Evolutionary conservation across 37 sponge, comb jelly and placozoan species (phyloP).

Genomic region (Oscarella lobularis): DNA sequence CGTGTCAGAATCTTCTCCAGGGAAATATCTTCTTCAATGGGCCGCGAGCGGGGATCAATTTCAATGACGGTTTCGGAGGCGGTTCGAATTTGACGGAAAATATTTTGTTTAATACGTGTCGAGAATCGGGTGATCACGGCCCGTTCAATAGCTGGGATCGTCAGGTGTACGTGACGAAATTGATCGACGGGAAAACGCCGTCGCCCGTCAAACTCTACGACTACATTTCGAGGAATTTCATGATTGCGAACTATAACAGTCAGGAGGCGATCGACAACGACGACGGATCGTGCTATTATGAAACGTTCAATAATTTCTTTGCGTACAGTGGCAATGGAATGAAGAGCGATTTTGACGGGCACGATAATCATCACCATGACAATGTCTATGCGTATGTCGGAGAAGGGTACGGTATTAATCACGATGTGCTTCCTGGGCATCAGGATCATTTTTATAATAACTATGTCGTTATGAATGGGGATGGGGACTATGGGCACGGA

Average conservation of each 20-base stretch:
- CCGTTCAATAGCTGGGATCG: neutral
- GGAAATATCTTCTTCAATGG: neutral
- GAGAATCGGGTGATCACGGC: neutral
- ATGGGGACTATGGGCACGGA: slow-evolving; percentile 38
- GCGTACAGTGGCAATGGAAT: slow-evolving; percentile 13
- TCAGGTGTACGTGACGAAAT: neutral
- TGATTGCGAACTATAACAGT: neutral
- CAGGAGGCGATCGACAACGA: neutral
- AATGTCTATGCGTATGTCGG: slow-evolving; percentile 18
- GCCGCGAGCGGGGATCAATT: neutral
- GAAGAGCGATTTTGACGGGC: slow-evolving; percentile 25
- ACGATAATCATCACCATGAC: slow-evolving; percentile 16
- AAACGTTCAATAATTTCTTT: neutral
- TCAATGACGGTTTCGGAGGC: slow-evolving; percentile 1
- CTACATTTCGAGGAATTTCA: neutral
- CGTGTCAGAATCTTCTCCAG: neutral
- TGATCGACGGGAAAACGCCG: neutral
- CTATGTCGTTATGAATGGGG: slow-evolving; percentile 23
- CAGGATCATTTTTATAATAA: slow-evolving; percentile 42
- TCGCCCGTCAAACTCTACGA: neutral
- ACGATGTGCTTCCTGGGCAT: slow-evolving; percentile 23
- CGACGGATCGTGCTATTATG: neutral
- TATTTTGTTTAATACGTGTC: neutral
- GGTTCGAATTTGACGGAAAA: neutral
- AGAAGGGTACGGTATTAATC: slow-evolving; percentile 9